These are phyloP conservation scores for Callipepla squamata DNA, from an alignment of 2,113 vertebrate genomes.

Conservation along the genomic window DNA sequence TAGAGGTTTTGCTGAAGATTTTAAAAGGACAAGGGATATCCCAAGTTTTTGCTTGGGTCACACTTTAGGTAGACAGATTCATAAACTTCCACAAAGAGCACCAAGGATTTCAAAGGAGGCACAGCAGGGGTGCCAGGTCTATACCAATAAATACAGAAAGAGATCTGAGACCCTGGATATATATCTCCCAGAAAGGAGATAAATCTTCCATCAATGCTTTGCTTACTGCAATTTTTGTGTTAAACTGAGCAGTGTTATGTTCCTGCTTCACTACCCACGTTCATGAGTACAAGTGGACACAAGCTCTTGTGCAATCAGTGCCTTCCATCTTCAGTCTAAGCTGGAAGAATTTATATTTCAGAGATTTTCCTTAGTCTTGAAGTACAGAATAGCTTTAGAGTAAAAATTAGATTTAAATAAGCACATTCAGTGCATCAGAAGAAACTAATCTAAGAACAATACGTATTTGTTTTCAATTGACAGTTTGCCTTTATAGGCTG, in stretches of 20 bases:
- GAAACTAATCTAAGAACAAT: background rate
- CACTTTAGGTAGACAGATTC: background rate
- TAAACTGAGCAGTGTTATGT: background rate
- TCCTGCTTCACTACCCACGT: background rate
- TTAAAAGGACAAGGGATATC: background rate
- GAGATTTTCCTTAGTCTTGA: background rate
- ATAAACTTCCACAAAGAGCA: background rate
- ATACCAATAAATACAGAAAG: background rate
- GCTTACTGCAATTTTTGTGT: background rate
- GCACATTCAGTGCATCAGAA: background rate
- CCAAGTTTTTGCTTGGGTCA: background rate
- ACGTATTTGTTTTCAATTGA: background rate
- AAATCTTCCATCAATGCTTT: background rate
- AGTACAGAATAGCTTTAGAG: background rate
- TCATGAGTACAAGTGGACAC: background rate
- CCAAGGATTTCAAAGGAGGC: background rate
- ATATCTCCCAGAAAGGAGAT: background rate
- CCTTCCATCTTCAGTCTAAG: background rate
- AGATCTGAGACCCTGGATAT: background rate
- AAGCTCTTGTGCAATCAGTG: background rate
- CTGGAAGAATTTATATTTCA: background rate
- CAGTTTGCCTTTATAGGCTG: background rate
- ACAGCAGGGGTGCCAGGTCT: background rate
- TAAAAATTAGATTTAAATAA: background rate
- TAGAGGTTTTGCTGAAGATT: background rate